Evolutionary conservation across 2,113 vertebrate genomes (phyloP), one percentile per base, ranked within the genome.

Genomic region (Odocoileus hemionus): DNA sequence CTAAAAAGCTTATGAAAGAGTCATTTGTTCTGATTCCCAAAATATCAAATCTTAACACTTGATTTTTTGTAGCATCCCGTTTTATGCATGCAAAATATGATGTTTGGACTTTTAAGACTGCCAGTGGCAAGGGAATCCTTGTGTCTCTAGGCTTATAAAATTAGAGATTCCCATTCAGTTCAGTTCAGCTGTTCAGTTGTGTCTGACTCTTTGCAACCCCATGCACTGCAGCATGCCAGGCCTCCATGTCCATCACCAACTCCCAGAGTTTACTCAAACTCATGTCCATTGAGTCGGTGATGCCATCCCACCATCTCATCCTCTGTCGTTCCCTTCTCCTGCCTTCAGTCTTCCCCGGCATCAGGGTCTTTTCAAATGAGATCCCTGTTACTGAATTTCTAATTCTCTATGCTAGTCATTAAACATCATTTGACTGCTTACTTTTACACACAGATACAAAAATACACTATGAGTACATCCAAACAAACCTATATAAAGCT

Each of bases 111-210:
- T 28, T 19, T 7, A 17, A 90, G 17, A 26, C 8, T 5, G 78
- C 54, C 12, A 43, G n/a, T 54, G 33, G 60, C 11, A 16, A 80
- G 54, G 47, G 52, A 55, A 36, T n/a, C 10, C 36, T 60, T 64
- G 36, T 21, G 19, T 83, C 16, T 70, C 39, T 45, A 92, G 39
- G n/a, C n/a, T 55, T 70, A 39, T 33, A 80, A 89, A 25, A 64
- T 25, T 6, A 39, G 67, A 39, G 19, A 70, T 21, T 70, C n/a
- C n/a, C 67, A 39, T 39, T 36, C 67, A 70, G 67, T 39, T 70
- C n/a, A 36, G 64, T 70, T 70, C 19, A 36, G 64, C 36, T 0
- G 0, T 21, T 70, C 64, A 39, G n/a, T 3, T 12, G 19, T 23
- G 67, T 70, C n/a, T 0, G 2, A 70, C 19, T 70, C 10, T 52